Base-by-base conservation (phyloP, 2,113 vertebrate genomes). In the Dermatemys mawii region DNA sequence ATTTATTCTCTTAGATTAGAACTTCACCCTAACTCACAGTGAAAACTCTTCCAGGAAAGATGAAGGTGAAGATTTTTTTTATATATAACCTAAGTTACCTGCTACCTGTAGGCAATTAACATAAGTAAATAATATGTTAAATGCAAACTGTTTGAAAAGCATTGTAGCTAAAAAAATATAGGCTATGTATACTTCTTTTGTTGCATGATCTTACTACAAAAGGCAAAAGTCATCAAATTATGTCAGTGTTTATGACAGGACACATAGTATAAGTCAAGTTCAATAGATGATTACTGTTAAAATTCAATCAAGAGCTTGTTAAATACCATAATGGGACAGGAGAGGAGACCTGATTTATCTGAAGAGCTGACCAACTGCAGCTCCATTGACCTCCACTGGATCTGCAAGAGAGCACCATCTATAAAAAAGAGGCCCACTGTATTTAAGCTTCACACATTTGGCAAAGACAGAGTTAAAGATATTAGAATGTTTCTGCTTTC, bases 221-320 rank as follows among this genome's bases (percentile, higher is more conserved):
- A 86, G 44, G 73, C 12, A 76, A 76, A 14, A 26, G 5, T 16
- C 4, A 35, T 79, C 13, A 32, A 73, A 27, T 88, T 81, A 1
- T 13, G 8, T 32, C 53, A 75, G 17, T 11, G 51, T 19, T 9
- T 50, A 51, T 82, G 41, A 46, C 11, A 84, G 83, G 63, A 1
- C 4, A 70, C 11, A n/a, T 2, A 26, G 4, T 14, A 55, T 6
- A n/a, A 78, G 78, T 49, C 1, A 0, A 0, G 1, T 21, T 3
- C 17, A 60, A 17, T 49, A 57, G 27, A 53, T 21, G 6, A 91
- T 38, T 35, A 70, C 63, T 70, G 63, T 55, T 2, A 63, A 55
- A 44, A 27, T 4, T 8, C 4, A 38, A 13, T 4, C 38, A 63
- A 78, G 29, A 92, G 21, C 24, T 1, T n/a, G 57, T 53, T 11